Base-by-base conservation (phyloP, 2,113 vertebrate genomes). In the Alexandromys fortis region DNA sequence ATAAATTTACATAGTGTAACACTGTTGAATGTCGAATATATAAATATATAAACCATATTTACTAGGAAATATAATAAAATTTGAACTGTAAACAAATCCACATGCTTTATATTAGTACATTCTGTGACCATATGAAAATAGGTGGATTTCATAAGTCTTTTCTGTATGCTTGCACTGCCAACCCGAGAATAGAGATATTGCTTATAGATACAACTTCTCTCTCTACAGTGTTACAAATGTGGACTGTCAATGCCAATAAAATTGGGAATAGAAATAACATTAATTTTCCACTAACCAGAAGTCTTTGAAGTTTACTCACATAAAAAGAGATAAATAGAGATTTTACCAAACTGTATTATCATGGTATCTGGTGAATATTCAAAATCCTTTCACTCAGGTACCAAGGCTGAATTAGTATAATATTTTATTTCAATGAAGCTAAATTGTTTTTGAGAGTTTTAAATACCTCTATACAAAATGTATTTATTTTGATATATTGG, bases 371-470 rank as follows among this genome's bases (percentile, higher is more conserved):
- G 45, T 55, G 14, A 55, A 45, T 65, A 45, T 45, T 91, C 88
- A 33, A 2, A 67, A 26, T 21, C 63, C 24, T 17, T 90, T 90
- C 22, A 28, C 24, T 75, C 42, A 65, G 58, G 85, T 90, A 11
- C 3, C 79, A 65, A 52, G 68, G 24, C 4, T 55, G 13, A 55
- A 42, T 90, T 47, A 81, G 14, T 14, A 28, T 38, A 19, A 61
- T 55, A 52, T 86, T 92, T 92, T 77, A n/a, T 65, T 94, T 38
- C 3, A 87, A 47, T 47, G 47, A 90, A 83, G 16, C 5, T 63
- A 49, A 94, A 73, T 94, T 92, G n/a, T 93, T 92, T 87, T 47
- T 65, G 30, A 93, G 21, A 88, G 35, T n/a, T 92, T 92, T 47
- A 93, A 85, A 65, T 86, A 92, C 7, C 79, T 93, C 63, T 72